Evolutionary conservation across 2,113 vertebrate genomes (phyloP).

Genomic region (Nothobranchius kuhntae): DNA sequence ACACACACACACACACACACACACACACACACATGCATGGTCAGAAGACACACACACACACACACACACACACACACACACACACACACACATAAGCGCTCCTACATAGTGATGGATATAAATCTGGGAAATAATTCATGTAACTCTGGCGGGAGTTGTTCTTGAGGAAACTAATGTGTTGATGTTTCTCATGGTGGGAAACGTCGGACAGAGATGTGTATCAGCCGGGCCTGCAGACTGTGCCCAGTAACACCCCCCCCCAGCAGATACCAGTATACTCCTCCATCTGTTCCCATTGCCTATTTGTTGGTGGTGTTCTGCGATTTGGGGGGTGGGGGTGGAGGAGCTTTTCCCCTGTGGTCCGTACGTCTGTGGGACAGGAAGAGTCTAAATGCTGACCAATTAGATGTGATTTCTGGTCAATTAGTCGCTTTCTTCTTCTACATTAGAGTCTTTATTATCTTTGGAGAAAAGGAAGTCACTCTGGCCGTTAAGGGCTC

Average conservation of each 20-base stretch:
- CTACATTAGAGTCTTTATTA: conserved; percentile 64
- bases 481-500: conserved; percentile 30
- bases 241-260: conserved; percentile 30
- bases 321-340: conserved; percentile 29
- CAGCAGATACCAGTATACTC: conserved; percentile 34
- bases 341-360: conserved; percentile 41
- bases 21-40: no score
- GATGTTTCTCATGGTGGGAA: conserved; percentile 55
- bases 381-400: conserved; percentile 71
- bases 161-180: conserved; percentile 22
- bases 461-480: conserved; percentile 60
- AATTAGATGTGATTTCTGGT: conserved; percentile 76
- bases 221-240: conserved; percentile 42
- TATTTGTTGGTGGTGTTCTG: conserved; percentile 51
- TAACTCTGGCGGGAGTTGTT: conserved; percentile 1
- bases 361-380: conserved; percentile 58
- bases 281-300: conserved; percentile 34
- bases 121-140: conserved; percentile 28
- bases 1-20: neutral
- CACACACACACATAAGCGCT: neutral
- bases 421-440: conserved; percentile 72
- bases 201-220: conserved; percentile 49
- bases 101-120: conserved; percentile 23
- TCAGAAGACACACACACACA: no score
- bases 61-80: neutral